Evolutionary conservation across 2,113 vertebrate genomes (phyloP).

Genomic region (Aythya baeri): DNA sequence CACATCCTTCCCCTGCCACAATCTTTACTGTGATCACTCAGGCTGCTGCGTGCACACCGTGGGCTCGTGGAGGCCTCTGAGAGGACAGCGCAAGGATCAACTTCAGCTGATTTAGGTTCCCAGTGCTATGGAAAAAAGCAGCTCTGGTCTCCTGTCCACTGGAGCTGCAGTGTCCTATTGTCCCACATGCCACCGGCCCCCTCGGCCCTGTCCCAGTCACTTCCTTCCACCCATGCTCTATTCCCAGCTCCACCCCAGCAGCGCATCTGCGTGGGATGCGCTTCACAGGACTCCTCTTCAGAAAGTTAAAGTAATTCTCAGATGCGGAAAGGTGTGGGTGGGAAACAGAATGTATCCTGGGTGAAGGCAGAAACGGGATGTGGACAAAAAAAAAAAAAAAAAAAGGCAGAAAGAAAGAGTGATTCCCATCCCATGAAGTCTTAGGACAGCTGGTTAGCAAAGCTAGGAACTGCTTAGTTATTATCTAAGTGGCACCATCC

Average conservation of each 20-base stretch:
- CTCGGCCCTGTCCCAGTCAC: neutral
- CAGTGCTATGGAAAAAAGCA: neutral
- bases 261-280: conserved; percentile 29
- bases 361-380: conserved; percentile 33
- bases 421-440: neutral
- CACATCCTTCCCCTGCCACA: neutral
- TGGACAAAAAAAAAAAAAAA: neutral
- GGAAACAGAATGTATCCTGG: conserved; percentile 36
- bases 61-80: neutral
- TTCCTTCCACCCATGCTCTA: conserved; percentile 15
- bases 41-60: neutral
- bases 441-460: neutral
- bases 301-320: conserved; percentile 47
- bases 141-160: neutral
- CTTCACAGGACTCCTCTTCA: conserved; percentile 61
- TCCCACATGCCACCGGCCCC: neutral
- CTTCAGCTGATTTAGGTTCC: neutral
- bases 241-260: conserved; percentile 44
- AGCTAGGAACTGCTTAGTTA: neutral
- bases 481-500: neutral
- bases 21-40: neutral
- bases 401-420: neutral
- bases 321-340: conserved; percentile 30
- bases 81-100: neutral
- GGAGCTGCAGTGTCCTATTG: neutral